A percentile compares a stretch with the other conserved stretches of the same genome.
Evolutionary conservation across 2,113 vertebrate species (phyloP).

Genomic region (Prunella fulvescens): DNA sequence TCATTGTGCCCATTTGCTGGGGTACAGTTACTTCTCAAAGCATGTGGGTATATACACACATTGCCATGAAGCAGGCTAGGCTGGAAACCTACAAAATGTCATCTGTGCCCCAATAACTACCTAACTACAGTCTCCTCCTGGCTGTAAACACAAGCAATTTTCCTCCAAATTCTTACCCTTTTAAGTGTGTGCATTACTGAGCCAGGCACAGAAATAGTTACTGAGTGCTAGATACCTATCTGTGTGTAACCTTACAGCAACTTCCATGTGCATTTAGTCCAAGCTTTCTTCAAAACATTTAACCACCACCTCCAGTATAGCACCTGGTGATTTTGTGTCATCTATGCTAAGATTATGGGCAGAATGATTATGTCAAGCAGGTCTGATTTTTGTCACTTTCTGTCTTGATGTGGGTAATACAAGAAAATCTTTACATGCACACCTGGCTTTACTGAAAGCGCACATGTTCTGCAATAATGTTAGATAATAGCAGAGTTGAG

Average conservation of each 20-base stretch:
- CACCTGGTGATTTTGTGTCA: not conserved
- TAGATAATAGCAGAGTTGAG: not conserved
- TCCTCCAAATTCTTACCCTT: not conserved
- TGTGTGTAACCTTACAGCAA: not conserved
- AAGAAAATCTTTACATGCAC: not conserved
- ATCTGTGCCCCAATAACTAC: not conserved
- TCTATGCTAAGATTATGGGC: not conserved
- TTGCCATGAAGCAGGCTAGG: not conserved
- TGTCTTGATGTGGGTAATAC: not conserved
- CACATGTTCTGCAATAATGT: not conserved
- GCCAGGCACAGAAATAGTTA: not conserved
- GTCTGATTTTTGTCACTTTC: constrained; percentile 16
- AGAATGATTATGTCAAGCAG: not conserved
- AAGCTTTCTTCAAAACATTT: not conserved
- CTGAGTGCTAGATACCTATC: not conserved
- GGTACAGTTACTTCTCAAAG: not conserved
- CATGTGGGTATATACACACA: not conserved
- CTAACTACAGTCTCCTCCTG: not conserved
- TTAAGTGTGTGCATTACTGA: not conserved
- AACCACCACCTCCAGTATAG: not conserved
- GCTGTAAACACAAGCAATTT: not conserved
- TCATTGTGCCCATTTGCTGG: not conserved
- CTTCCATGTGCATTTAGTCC: not conserved
- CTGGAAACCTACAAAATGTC: not conserved
- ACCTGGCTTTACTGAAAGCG: constrained; percentile 21